Base-by-base conservation (phyloP, 1,140 invertebrate species). In the Sminthurinus signatus region DNA sequence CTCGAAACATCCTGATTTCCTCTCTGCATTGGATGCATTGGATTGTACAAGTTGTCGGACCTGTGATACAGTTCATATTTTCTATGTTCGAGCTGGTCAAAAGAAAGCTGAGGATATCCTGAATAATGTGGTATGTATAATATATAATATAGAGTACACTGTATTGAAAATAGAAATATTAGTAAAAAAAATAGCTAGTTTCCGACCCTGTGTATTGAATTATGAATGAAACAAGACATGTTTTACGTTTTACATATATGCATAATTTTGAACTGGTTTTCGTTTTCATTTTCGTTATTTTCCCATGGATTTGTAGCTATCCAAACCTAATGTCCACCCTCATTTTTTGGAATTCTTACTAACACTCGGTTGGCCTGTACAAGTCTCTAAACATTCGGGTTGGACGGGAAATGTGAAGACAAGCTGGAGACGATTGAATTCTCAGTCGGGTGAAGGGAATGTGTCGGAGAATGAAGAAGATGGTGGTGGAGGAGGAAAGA, bases 61-160 rank as follows among this genome's bases (percentile, higher is more conserved):
- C 5, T 86, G 86, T 73, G 92, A 97, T 74, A 98, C 95, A 0
- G 91, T 90, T 66, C 92, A 96, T 76, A 82, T 98, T 64, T 96
- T 97, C 79, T 98, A 97, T 76, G 91, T 94, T 0, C 86, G 88
- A 75, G 83, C 88, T 46, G 88, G 89, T 0, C 93, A 97, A 77
- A 84, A 81, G 64, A 77, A 76, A 54, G 79, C 85, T 1, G 75
- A 83, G 50, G 88, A 95, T 65, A 94, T 98, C 65, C 79, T 98
- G 15, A 80, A 80, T 19, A 97, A 96, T 81, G 86, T 85, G 74
- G 82, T 89, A 81, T 75, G 80, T 78, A 36, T 36, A 36, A 36
- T 36, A 36, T 15, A 36, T 36, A 36, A 36, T 36, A 36, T 36
- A 8, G 32, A n/a, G n/a, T n/a, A n/a, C n/a, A n/a, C n/a, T n/a